These are phyloP conservation scores for Chascanopsetta lugubris DNA, from an alignment of 2,113 vertebrate genomes.

Conservation along the genomic window DNA sequence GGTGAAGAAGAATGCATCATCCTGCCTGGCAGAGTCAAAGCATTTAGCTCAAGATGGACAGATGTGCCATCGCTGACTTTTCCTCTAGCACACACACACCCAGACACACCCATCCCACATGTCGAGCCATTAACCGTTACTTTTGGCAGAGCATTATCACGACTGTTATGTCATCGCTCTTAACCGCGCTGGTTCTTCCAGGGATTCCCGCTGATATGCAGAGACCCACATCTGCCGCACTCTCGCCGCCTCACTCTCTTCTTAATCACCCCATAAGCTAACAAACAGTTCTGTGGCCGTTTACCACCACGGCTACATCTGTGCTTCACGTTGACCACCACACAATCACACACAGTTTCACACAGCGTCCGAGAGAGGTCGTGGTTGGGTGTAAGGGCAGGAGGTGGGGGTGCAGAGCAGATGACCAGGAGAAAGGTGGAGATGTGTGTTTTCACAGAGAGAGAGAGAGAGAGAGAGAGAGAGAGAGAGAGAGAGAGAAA, in stretches of 20 bases:
- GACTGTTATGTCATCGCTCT: conserved; percentile 66
- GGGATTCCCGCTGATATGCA: conserved; percentile 25
- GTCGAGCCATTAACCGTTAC: conserved; percentile 51
- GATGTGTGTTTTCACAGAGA: conserved; percentile 41
- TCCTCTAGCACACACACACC: conserved; percentile 11
- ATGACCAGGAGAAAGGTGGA: conserved; percentile 62
- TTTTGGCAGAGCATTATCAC: conserved; percentile 54
- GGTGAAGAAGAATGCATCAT: conserved; percentile 2
- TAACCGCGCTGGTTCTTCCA: conserved; percentile 52
- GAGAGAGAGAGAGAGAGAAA: conserved; percentile 21
- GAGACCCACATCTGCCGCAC: conserved; percentile 61
- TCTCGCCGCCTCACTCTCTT: conserved; percentile 27
- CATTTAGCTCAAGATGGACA: conserved; percentile 48
- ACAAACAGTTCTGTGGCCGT: conserved; percentile 57
- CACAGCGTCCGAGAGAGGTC: conserved; percentile 48
- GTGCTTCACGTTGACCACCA: conserved; percentile 6
- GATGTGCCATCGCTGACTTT: conserved; percentile 39
- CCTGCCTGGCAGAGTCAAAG: conserved; percentile 1
- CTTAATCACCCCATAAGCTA: conserved; percentile 43
- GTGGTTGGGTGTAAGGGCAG: conserved; percentile 30
- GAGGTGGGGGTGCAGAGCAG: conserved; percentile 42
- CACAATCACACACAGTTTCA: conserved; percentile 35
- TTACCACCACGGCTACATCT: conserved; percentile 35
- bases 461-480: conserved; percentile 25
- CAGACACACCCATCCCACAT: conserved; percentile 19